Conservation (phyloP, 2,888 invertebrate species). For the Cataglyphis livida region DNA sequence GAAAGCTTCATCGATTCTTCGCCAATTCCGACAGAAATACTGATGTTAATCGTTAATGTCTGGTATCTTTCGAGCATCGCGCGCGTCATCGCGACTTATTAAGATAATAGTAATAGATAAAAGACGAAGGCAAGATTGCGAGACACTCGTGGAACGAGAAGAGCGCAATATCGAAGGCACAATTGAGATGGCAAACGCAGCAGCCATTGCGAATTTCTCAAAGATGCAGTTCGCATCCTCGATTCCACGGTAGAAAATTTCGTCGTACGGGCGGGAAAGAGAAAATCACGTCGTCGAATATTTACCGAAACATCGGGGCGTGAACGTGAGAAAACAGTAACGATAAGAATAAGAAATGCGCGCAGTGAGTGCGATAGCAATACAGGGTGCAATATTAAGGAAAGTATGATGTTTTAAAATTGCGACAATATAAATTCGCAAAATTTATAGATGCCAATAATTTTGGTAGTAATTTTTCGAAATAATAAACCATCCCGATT, state of each 20-base stretch:
- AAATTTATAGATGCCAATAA: neutral
- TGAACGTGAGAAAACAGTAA: slow-evolving; percentile 42
- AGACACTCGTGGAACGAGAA: neutral
- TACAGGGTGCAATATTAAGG: neutral
- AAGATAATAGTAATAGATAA: neutral
- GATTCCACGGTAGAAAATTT: slow-evolving; percentile 18
- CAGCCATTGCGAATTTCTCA: slow-evolving; percentile 42
- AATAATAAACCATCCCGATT: neutral
- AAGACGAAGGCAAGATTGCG: neutral
- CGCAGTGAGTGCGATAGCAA: neutral
- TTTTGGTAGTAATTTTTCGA: neutral
- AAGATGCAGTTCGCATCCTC: slow-evolving; percentile 42
- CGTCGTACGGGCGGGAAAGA: slow-evolving; percentile 15
- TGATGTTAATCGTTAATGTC: neutral
- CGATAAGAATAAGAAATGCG: slow-evolving; percentile 30
- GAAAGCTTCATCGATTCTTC: neutral
- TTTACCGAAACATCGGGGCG: slow-evolving; percentile 34
- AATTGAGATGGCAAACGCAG: slow-evolving; percentile 41
- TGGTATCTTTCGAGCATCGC: neutral
- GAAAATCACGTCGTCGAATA: slow-evolving; percentile 51
- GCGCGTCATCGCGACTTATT: neutral
- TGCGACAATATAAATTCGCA: neutral
- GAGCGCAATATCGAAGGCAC: slow-evolving; percentile 9
- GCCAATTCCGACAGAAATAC: neutral
- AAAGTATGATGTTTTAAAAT: neutral